Percentiles rank a stretch among this genome's conserved stretches.
Conservation (phyloP, 2,113 vertebrate genomes). For the Heterotilapia buettikoferi region DNA sequence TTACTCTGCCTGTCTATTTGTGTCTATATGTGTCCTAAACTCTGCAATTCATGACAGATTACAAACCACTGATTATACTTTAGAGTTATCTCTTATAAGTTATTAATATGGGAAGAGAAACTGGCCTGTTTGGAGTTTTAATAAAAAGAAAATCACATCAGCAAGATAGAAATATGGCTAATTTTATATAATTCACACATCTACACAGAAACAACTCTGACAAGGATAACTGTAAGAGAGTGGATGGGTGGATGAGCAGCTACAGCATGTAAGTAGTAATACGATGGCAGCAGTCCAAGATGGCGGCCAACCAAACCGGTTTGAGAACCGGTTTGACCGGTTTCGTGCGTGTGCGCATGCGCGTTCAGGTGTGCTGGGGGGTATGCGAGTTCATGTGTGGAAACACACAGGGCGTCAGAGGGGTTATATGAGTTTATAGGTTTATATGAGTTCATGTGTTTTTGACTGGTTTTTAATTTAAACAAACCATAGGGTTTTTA, state of each 20-base stretch:
- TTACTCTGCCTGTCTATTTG: accelerated
- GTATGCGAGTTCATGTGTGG: too few species aligned
- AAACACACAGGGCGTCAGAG: too few species aligned
- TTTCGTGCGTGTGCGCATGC: too few species aligned
- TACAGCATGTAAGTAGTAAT: accelerated
- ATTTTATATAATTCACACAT: neutral
- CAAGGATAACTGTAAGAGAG: accelerated
- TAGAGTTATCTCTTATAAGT: neutral
- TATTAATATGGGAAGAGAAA: neutral
- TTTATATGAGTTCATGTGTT: too few species aligned
- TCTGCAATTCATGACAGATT: neutral
- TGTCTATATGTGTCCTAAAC: neutral
- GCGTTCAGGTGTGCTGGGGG: too few species aligned
- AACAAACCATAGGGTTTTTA: too few species aligned
- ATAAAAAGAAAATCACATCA: neutral
- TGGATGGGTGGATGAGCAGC: neutral
- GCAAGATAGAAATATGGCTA: accelerated
- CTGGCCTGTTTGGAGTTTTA: neutral
- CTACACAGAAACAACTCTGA: neutral
- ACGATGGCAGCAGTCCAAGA: too few species aligned
- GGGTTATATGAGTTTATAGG: too few species aligned
- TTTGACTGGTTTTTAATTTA: too few species aligned
- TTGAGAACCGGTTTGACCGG: too few species aligned
- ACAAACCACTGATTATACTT: neutral
- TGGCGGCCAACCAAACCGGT: too few species aligned